Conservation (phyloP, 2,888 invertebrate species). For the Slavum lentiscoides region DNA sequence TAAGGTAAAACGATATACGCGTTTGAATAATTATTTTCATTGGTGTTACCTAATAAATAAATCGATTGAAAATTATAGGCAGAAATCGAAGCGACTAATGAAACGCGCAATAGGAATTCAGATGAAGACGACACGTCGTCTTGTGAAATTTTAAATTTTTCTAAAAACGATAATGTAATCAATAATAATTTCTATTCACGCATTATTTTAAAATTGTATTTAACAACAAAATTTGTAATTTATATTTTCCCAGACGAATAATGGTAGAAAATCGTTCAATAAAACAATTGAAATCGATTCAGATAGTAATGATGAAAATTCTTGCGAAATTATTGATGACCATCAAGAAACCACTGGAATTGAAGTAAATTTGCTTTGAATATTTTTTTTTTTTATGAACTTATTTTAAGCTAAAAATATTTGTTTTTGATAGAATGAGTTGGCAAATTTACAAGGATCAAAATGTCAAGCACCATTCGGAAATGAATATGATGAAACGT, state of each 20-base stretch:
- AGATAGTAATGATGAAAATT: conserved; percentile 23
- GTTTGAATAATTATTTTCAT: background rate
- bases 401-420: background rate
- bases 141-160: conserved; percentile 54
- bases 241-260: background rate
- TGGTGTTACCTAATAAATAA: background rate
- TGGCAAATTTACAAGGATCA: conserved; percentile 65
- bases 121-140: conserved; percentile 60
- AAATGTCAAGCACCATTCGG: conserved; percentile 83
- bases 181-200: background rate
- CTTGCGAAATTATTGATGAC: conserved; percentile 20
- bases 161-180: background rate
- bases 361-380: conserved; percentile 21
- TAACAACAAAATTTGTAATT: background rate
- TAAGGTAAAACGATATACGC: conserved; percentile 63
- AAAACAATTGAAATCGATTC: conserved; percentile 40
- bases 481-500: conserved; percentile 38
- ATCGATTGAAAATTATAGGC: conserved; percentile 59
- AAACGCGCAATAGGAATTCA: conserved; percentile 61
- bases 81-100: conserved; percentile 63
- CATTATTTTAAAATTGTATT: background rate
- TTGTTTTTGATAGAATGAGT: conserved; percentile 51
- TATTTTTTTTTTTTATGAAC: background rate
- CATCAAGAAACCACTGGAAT: conserved; percentile 28
- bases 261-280: background rate